Evolutionary conservation across 1,140 invertebrate species (phyloP), one percentile per base, ranked within the genome.

Genomic region (Lerema accius): DNA sequence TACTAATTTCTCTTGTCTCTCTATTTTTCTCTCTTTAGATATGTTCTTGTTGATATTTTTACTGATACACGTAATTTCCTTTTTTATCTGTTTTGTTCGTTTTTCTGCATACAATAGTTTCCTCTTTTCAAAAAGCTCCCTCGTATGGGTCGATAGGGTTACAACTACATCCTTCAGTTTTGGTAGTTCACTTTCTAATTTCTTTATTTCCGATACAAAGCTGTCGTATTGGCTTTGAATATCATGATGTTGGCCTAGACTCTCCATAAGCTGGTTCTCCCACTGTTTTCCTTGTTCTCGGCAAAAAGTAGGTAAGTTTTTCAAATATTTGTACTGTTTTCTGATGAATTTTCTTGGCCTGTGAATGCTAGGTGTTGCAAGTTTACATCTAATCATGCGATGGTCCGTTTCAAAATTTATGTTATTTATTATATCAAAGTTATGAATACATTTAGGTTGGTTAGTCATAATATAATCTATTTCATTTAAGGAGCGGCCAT

Each of bases 31-130:
- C 26, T 46, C 1, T 48, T 51, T 14, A 16, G 6, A 16, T 6
- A 63, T 55, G 48, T 43, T 68, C 61, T 56, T 65, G 46, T 66
- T 66, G 7, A 69, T 69, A 46, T 50, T 13, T 42, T 72, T 72
- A 19, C 65, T 68, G 6, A 72, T 49, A 39, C 19, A 14, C 15
- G 60, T 66, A 43, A 72, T 49, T 48, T 68, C 40, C 0, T 3
- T 7, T 13, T 63, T 68, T 4, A 61, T 16, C 35, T 53, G 14
- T 46, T 40, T 72, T 28, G 70, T 64, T 62, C 46, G 58, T 35
- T 65, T 49, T 37, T 46, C 37, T 14, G 17, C 51, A 16, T 65
- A 45, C 11, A 69, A 26, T 42, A 26, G 0, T 62, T 69, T 63
- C 16, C 59, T 65, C 1, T 63, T 14, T 23, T 55, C 2, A 45